phyloP scores from a whole-genome alignment of 1,140 invertebrate genomes.

The Monochamus saltuarius region DNA sequence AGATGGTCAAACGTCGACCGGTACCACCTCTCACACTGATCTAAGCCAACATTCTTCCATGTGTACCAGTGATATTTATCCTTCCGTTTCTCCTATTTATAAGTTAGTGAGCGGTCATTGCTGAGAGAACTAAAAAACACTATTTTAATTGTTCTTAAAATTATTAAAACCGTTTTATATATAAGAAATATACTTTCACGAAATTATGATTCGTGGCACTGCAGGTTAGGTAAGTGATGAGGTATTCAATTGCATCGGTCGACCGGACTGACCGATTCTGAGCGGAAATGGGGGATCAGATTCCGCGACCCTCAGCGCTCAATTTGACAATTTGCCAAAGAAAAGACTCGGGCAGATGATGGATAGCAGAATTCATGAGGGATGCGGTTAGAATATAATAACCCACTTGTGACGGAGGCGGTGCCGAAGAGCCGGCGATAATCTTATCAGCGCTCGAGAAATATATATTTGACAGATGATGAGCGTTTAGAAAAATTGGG shows the following conservation, averaged over 20 bases:
- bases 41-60: too few relatives aligned
- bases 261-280: conserved; percentile 28
- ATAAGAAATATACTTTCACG: too few relatives aligned
- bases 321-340: conserved; percentile 37
- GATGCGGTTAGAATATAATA: conserved; percentile 36
- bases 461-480: not conserved
- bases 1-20: too few relatives aligned
- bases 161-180: too few relatives aligned
- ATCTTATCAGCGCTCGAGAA: conserved; percentile 23
- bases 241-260: conserved; percentile 32
- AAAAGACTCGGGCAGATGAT: conserved; percentile 33
- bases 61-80: too few relatives aligned
- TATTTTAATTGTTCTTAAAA: too few relatives aligned
- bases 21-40: too few relatives aligned
- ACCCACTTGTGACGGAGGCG: conserved; percentile 29
- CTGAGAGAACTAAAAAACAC: too few relatives aligned
- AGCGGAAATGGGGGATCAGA: conserved; percentile 34
- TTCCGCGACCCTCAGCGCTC: conserved; percentile 35
- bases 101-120: too few relatives aligned
- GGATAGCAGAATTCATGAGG: conserved; percentile 36
- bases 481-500: too few relatives aligned
- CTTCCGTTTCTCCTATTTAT: too few relatives aligned
- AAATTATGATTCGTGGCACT: too few relatives aligned
- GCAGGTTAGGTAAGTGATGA: not conserved
- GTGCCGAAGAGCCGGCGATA: conserved; percentile 7